Evolutionary conservation across 2,888 invertebrate genomes (phyloP).

Genomic region (Dromius quadrimaculatus): DNA sequence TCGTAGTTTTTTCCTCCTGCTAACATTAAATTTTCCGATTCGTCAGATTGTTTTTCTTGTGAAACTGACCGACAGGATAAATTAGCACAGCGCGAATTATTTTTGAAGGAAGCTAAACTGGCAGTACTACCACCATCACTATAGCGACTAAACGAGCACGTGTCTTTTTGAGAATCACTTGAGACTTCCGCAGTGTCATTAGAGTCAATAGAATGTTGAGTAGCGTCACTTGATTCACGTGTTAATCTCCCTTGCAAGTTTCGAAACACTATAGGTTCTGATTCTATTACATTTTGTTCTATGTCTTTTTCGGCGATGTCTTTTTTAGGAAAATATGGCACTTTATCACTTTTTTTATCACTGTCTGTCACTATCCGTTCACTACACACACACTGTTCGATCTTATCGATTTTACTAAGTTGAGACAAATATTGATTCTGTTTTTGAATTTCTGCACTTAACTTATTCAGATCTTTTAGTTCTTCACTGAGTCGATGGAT

Average conservation of each 20-base stretch:
- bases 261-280: background rate
- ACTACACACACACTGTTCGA: slow-evolving; percentile 65
- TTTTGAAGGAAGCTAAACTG: slow-evolving; percentile 71
- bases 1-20: slow-evolving; percentile 56
- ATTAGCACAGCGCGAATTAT: slow-evolving; percentile 53
- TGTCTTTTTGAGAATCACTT: slow-evolving; percentile 68
- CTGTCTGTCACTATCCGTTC: slow-evolving; percentile 52
- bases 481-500: slow-evolving; percentile 72
- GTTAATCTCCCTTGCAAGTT: slow-evolving; percentile 64
- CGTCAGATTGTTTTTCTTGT: slow-evolving; percentile 68
- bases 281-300: background rate
- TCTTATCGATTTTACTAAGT: slow-evolving; percentile 68
- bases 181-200: slow-evolving; percentile 73
- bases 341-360: slow-evolving; percentile 50
- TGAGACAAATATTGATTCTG: slow-evolving; percentile 72
- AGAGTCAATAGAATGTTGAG: slow-evolving; percentile 77
- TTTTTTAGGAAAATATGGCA: slow-evolving; percentile 44
- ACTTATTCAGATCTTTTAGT: slow-evolving; percentile 70
- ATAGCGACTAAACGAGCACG: slow-evolving; percentile 65
- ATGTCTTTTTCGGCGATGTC: slow-evolving; percentile 24
- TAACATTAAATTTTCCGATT: slow-evolving; percentile 55
- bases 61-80: slow-evolving; percentile 70
- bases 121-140: slow-evolving; percentile 75
- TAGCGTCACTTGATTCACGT: slow-evolving; percentile 73
- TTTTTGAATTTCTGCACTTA: slow-evolving; percentile 72